Percentiles rank a stretch among this genome's conserved stretches.
Conservation (phyloP, 2,888 invertebrate species). For the Copidosoma aretas region DNA sequence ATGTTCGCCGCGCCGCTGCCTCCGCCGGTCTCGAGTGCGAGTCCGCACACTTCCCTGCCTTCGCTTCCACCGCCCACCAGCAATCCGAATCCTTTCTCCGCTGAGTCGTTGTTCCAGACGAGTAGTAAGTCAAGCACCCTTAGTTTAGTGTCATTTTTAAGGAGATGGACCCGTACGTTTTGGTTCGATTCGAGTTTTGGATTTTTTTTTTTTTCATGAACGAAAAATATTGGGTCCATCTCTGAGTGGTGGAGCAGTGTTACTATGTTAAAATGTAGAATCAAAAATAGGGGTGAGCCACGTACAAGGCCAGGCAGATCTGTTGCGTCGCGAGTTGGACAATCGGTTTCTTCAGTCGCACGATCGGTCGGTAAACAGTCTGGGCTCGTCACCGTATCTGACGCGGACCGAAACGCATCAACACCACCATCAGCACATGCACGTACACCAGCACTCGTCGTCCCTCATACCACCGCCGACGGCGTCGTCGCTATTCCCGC, state of each 20-base stretch:
- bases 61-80: constrained; percentile 62
- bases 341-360: constrained; percentile 88
- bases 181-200: neutral
- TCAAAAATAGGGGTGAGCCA: constrained; percentile 56
- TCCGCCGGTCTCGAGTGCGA: constrained; percentile 61
- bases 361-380: constrained; percentile 67
- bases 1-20: constrained; percentile 74
- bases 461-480: constrained; percentile 70
- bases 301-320: constrained; percentile 70
- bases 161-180: constrained; percentile 14
- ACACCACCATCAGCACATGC: constrained; percentile 91
- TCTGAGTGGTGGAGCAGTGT: neutral
- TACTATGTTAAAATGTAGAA: constrained; percentile 41
- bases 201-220: neutral
- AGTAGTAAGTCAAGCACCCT: constrained; percentile 68
- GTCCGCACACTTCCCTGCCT: constrained; percentile 59
- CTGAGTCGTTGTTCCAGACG: constrained; percentile 85
- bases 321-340: constrained; percentile 87
- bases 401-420: constrained; percentile 86
- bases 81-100: constrained; percentile 85
- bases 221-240: neutral
- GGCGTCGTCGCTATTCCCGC: constrained; percentile 66
- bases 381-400: constrained; percentile 69
- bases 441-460: constrained; percentile 86
- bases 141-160: neutral